Conservation (phyloP, 2,888 invertebrate species). For the Oscheius sp. region DNA sequence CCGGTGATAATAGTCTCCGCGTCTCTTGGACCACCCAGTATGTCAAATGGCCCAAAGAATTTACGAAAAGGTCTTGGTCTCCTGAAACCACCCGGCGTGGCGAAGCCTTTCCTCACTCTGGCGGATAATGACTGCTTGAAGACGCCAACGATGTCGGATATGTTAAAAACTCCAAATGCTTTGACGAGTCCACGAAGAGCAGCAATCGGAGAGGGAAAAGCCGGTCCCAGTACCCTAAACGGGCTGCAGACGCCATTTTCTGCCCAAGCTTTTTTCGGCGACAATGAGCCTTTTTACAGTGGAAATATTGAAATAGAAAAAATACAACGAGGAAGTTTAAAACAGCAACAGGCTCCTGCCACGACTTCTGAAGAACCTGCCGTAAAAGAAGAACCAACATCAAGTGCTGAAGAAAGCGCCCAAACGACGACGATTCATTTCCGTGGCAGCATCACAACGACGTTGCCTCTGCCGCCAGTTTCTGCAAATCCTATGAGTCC, state of each 20-base stretch:
- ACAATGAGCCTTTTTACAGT: slow-evolving; percentile 59
- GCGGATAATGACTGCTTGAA: slow-evolving; percentile 60
- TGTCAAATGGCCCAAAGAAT: slow-evolving; percentile 36
- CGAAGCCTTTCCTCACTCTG: slow-evolving; percentile 41
- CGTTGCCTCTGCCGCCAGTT: slow-evolving; percentile 25
- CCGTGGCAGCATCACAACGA: slow-evolving; percentile 30
- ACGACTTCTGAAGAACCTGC: not conserved
- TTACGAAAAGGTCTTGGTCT: slow-evolving; percentile 39
- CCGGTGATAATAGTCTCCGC: slow-evolving; percentile 1
- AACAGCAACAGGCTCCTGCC: not conserved
- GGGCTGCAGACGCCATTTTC: slow-evolving; percentile 53
- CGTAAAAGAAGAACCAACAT: slow-evolving; percentile 9
- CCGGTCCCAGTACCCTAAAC: slow-evolving; percentile 38
- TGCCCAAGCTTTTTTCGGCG: slow-evolving; percentile 61
- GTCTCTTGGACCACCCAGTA: slow-evolving; percentile 4
- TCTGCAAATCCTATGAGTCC: slow-evolving; percentile 29
- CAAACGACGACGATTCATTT: slow-evolving; percentile 36
- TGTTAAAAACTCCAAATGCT: slow-evolving; percentile 54
- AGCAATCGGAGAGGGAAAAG: slow-evolving; percentile 13
- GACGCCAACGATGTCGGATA: slow-evolving; percentile 64
- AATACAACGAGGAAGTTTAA: slow-evolving; percentile 6
- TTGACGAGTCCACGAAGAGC: slow-evolving; percentile 39
- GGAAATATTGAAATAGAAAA: slow-evolving; percentile 42
- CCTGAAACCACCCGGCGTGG: slow-evolving; percentile 32
- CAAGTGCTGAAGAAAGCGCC: not conserved